These are phyloP conservation scores for Venturia canescens DNA, from an alignment of 1,140 invertebrate species.

Conservation along the genomic window DNA sequence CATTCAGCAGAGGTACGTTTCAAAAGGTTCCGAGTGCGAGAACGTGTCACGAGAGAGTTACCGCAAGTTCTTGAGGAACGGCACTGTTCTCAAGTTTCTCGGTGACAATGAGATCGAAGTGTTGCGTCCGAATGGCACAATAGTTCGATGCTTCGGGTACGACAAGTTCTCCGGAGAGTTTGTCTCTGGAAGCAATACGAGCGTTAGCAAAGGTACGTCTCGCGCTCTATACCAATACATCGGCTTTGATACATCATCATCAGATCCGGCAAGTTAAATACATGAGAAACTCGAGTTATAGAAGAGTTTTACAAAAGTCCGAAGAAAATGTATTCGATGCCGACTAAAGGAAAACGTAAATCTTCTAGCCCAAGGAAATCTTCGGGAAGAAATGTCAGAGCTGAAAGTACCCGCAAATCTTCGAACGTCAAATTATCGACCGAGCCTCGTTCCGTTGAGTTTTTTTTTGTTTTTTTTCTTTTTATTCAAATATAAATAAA, in stretches of 20 bases:
- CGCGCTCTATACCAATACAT: neutral
- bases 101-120: conserved; percentile 59
- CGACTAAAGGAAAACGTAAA: conserved; percentile 1
- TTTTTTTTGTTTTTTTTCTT: conserved; percentile 16
- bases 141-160: conserved; percentile 52
- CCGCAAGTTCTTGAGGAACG: conserved; percentile 69
- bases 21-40: conserved; percentile 47
- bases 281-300: neutral
- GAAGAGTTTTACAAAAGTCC: conserved; percentile 5
- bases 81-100: conserved; percentile 65
- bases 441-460: conserved; percentile 49
- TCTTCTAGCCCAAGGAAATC: conserved; percentile 23
- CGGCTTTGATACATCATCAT: neutral
- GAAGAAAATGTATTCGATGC: neutral
- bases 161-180: neutral
- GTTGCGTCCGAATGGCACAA: conserved; percentile 64
- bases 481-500: no score
- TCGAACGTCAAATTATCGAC: neutral
- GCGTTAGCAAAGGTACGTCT: conserved; percentile 38
- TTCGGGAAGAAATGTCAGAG: neutral
- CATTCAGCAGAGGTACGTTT: conserved; percentile 74
- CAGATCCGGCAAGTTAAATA: neutral
- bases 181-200: neutral
- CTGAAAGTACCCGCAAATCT: neutral
- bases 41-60: conserved; percentile 56